A percentile compares a stretch with the other conserved stretches of the same genome.
Evolutionary conservation across 2,113 vertebrate genomes (phyloP).

Genomic region (Phocoena phocoena): DNA sequence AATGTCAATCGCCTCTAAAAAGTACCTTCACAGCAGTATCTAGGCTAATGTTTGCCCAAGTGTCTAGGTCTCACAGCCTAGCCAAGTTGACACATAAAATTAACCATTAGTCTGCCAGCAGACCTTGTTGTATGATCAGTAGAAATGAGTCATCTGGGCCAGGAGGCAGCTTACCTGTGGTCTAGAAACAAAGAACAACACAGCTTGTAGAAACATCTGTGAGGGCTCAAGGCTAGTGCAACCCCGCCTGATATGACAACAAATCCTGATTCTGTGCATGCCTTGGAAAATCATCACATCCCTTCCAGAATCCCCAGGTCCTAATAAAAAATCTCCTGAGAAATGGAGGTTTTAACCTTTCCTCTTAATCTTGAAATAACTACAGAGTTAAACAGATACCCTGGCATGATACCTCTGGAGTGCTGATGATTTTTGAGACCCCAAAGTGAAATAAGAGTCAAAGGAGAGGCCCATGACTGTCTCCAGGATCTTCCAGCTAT

Average conservation of each 20-base stretch:
- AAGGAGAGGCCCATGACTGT: background rate
- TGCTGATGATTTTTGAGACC: background rate
- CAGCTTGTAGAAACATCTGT: background rate
- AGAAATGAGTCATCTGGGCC: background rate
- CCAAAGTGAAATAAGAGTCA: background rate
- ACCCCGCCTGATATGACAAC: background rate
- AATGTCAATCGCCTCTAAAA: background rate
- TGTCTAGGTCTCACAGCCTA: background rate
- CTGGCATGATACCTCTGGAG: background rate
- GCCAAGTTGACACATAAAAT: background rate
- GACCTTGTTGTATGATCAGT: background rate
- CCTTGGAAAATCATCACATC: background rate
- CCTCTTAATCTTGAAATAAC: background rate
- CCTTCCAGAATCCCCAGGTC: background rate
- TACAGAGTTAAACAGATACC: background rate
- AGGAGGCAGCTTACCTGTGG: background rate
- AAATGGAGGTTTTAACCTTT: conserved; percentile 5
- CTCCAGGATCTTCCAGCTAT: background rate
- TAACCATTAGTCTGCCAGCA: background rate
- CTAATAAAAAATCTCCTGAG: background rate
- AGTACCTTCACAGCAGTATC: background rate
- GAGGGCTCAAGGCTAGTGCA: background rate
- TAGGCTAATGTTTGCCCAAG: background rate
- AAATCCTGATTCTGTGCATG: background rate
- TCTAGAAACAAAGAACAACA: background rate